Conservation (phyloP, 1,140 invertebrate genomes). For the Bombus haemorrhoidalis region DNA sequence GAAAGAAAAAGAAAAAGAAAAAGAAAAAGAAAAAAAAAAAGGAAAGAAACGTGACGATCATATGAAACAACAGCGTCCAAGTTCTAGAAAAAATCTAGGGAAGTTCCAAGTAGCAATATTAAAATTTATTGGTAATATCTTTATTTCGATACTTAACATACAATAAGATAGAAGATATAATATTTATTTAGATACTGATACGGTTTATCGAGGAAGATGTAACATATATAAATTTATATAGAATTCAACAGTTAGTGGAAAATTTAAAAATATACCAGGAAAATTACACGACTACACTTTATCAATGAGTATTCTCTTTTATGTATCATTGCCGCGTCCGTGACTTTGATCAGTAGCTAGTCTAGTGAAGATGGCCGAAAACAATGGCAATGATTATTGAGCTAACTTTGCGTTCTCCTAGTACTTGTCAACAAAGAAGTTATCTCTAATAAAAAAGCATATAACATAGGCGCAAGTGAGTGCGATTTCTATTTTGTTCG, state of each 20-base stretch:
- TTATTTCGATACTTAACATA: background rate
- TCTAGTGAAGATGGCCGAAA: conserved; percentile 70
- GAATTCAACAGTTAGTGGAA: background rate
- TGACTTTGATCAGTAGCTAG: conserved; percentile 58
- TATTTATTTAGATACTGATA: background rate
- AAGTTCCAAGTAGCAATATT: no score
- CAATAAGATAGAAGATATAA: background rate
- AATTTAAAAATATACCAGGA: background rate
- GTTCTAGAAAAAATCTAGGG: background rate
- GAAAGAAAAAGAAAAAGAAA: no score
- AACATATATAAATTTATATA: background rate
- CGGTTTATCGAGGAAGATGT: background rate
- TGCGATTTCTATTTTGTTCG: conserved; percentile 3
- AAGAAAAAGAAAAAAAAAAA: no score
- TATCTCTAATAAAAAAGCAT: conserved; percentile 53
- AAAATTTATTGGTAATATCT: background rate
- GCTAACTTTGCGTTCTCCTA: conserved; percentile 54
- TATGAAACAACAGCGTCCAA: background rate
- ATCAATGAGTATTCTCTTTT: conserved; percentile 37
- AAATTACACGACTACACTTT: background rate
- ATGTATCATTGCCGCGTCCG: conserved; percentile 44
- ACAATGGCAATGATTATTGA: conserved; percentile 68
- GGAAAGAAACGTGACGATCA: background rate
- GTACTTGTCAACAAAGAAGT: conserved; percentile 69
- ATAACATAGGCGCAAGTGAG: conserved; percentile 53